Conservation (phyloP, 2,888 invertebrate genomes). For the Leucania comma region DNA sequence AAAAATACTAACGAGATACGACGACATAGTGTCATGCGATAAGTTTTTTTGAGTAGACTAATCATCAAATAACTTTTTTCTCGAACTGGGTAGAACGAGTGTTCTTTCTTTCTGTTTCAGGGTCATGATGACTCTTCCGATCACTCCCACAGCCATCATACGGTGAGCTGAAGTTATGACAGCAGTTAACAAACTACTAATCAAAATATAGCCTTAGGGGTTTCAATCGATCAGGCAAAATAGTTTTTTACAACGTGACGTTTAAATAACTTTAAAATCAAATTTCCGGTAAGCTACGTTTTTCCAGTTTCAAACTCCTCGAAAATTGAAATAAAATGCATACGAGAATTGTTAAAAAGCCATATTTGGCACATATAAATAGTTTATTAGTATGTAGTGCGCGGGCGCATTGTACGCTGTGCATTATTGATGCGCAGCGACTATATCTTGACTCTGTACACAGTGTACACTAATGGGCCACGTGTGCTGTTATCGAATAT, state of each 20-base stretch:
- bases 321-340: conserved; percentile 48
- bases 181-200: background rate
- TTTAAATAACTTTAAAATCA: background rate
- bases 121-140: no score
- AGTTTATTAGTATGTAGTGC: conserved; percentile 71
- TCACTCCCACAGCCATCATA: no score
- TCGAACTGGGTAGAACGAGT: no score
- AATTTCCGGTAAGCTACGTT: background rate
- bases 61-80: no score
- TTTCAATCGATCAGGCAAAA: background rate
- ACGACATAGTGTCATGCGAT: background rate
- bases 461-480: conserved; percentile 78
- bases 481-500: conserved; percentile 77
- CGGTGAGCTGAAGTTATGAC: background rate
- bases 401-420: conserved; percentile 68
- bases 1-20: background rate
- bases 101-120: no score
- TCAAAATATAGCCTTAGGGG: background rate
- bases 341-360: conserved; percentile 51
- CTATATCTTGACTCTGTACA: conserved; percentile 67
- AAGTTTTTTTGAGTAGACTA: no score
- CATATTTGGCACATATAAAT: conserved; percentile 71
- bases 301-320: conserved; percentile 45
- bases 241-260: background rate
- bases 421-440: conserved; percentile 71